A percentile compares a stretch with the other conserved stretches of the same genome.
Conservation (phyloP, 92 coral and sea anemone species). For the Virgularia gustaviana region DNA sequence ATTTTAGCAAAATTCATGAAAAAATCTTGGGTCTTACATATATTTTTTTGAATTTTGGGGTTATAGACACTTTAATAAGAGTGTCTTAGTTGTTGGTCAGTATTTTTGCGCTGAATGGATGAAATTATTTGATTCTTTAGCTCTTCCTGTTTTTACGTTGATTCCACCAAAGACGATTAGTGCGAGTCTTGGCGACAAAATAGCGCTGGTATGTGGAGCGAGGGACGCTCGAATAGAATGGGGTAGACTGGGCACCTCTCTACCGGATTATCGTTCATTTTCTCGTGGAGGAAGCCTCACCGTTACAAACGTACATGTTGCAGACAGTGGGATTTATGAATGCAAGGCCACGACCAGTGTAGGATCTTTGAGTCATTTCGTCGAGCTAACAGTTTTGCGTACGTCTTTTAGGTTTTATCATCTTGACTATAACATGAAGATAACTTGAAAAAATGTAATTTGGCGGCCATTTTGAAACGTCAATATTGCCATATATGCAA, state of each 20-base stretch:
- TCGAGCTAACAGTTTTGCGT: conserved; percentile 73
- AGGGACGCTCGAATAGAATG: conserved; percentile 51
- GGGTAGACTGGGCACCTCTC: conserved; percentile 67
- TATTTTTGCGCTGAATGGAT: too few relatives aligned
- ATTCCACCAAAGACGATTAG: conserved; percentile 72
- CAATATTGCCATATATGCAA: too few relatives aligned
- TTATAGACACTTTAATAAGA: neutral
- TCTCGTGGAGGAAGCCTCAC: conserved; percentile 63
- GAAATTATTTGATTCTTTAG: too few relatives aligned
- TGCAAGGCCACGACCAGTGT: conserved; percentile 68
- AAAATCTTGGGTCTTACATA: neutral
- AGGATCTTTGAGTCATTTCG: conserved; percentile 59
- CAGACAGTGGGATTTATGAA: conserved; percentile 72
- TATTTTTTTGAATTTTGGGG: neutral
- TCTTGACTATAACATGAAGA: neutral
- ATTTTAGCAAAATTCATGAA: neutral
- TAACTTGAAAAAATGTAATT: too few relatives aligned
- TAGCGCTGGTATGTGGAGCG: conserved; percentile 69
- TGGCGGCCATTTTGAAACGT: too few relatives aligned
- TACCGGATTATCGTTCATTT: conserved; percentile 74
- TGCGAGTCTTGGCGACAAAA: conserved; percentile 69
- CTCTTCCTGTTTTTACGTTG: conserved; percentile 69
- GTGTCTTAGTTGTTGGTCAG: neutral
- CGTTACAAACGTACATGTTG: conserved; percentile 58
- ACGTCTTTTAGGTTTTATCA: conserved; percentile 29